Conservation (phyloP, 53 echinoderm and acorn worm species). For the Hippasteria phrygiana region DNA sequence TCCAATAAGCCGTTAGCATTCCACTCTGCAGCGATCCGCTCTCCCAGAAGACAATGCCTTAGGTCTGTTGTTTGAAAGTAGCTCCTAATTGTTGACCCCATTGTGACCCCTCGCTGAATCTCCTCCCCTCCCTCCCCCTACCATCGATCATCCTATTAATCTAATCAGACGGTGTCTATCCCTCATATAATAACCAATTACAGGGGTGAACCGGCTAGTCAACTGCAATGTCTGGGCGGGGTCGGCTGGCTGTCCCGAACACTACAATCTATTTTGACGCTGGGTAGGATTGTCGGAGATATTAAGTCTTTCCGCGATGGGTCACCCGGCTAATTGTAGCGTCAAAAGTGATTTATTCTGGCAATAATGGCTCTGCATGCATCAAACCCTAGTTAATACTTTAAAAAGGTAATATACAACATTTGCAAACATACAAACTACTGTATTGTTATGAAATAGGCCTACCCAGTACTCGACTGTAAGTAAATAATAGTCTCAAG, state of each 20-base stretch:
- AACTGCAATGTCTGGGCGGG: not conserved
- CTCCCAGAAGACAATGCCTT: not conserved
- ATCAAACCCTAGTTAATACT: not conserved
- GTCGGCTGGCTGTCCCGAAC: not conserved
- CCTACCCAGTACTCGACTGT: no score
- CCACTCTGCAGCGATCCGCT: no score
- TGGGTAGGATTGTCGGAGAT: not conserved
- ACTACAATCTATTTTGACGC: not conserved
- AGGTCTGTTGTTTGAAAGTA: slow-evolving; percentile 33
- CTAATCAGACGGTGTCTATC: slow-evolving; percentile 26
- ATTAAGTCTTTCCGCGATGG: slow-evolving; percentile 17
- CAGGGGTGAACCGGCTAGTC: not conserved
- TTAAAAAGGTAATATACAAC: no score
- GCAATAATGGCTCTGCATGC: not conserved
- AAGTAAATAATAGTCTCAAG: no score
- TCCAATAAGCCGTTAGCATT: no score
- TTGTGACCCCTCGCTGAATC: slow-evolving; percentile 8
- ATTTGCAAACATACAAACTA: no score
- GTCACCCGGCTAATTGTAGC: slow-evolving; percentile 13
- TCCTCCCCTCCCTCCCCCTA: not conserved
- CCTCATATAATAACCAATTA: slow-evolving; percentile 13
- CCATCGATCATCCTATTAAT: slow-evolving; percentile 36
- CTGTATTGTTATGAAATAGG: no score
- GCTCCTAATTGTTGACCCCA: slow-evolving; percentile 42
- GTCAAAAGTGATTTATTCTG: slow-evolving; percentile 36